phyloP scores from a whole-genome alignment of 2,113 vertebrate genomes.

The Calidris pugnax region DNA sequence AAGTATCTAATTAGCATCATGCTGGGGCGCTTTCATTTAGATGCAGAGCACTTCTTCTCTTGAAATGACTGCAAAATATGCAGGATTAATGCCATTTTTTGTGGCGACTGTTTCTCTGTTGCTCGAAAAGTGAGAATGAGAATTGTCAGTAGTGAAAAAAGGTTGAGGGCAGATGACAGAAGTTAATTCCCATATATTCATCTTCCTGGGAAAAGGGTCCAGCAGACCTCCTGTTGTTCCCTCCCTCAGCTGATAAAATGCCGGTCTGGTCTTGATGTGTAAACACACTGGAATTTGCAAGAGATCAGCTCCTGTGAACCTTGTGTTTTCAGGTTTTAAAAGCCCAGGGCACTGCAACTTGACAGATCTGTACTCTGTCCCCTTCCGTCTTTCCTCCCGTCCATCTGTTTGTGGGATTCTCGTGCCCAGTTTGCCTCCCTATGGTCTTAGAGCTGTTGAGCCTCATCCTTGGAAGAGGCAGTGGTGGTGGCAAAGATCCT shows the following conservation, averaged over 20 bases:
- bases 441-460: conserved; percentile 58
- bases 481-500: conserved; percentile 63
- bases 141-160: conserved; percentile 36
- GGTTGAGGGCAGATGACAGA: conserved; percentile 36
- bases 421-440: conserved; percentile 58
- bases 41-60: conserved; percentile 36
- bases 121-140: conserved; percentile 57
- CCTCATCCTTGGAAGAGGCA: conserved; percentile 55
- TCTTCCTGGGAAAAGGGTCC: conserved; percentile 30
- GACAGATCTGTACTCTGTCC: conserved; percentile 38
- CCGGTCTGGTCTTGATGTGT: conserved; percentile 21
- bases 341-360: conserved; percentile 44
- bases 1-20: conserved; percentile 63
- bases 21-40: conserved; percentile 54
- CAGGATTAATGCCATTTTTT: conserved; percentile 45
- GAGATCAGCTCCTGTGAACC: background rate
- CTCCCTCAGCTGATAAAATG: conserved; percentile 45
- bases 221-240: conserved; percentile 42
- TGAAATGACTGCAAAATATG: conserved; percentile 57
- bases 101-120: conserved; percentile 1
- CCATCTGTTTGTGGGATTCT: conserved; percentile 69
- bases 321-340: conserved; percentile 18
- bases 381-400: conserved; percentile 3
- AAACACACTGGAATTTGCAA: conserved; percentile 44
- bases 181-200: conserved; percentile 51